A percentile compares a stretch with the other conserved stretches of the same genome.
These are phyloP conservation scores for Malacosoma neustria DNA, from an alignment of 2,888 invertebrate genomes.

Conservation along the genomic window DNA sequence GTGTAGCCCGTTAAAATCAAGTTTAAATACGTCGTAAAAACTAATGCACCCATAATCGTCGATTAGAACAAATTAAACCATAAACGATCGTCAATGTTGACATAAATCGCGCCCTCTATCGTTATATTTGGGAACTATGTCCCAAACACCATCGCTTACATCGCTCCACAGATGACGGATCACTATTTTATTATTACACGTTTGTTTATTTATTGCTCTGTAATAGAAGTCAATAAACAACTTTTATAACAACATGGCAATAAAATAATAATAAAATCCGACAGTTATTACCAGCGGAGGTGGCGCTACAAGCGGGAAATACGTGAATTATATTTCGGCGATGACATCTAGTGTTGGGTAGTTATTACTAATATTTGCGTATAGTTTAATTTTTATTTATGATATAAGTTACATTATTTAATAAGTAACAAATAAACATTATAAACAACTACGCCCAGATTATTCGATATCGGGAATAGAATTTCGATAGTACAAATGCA, in stretches of 20 bases:
- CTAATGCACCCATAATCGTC: slow-evolving; percentile 52
- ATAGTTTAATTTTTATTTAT: no score
- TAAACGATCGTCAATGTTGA: slow-evolving; percentile 43
- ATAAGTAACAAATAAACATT: no score
- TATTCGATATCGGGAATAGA: no score
- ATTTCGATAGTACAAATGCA: no score
- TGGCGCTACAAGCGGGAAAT: slow-evolving; percentile 28
- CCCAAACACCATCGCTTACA: slow-evolving; percentile 52
- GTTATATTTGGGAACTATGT: slow-evolving; percentile 39
- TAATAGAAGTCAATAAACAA: slow-evolving; percentile 61
- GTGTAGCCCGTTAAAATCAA: slow-evolving; percentile 49
- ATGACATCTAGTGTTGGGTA: slow-evolving; percentile 50
- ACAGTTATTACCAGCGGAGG: slow-evolving; percentile 30
- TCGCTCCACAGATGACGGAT: slow-evolving; percentile 50
- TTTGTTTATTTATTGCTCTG: slow-evolving; percentile 57
- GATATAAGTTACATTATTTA: no score
- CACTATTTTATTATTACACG: slow-evolving; percentile 49
- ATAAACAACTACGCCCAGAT: no score
- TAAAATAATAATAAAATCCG: slow-evolving; percentile 51
- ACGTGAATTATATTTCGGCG: slow-evolving; percentile 14
- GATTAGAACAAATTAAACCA: slow-evolving; percentile 51
- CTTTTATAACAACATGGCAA: slow-evolving; percentile 39
- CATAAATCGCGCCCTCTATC: slow-evolving; percentile 62
- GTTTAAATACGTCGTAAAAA: slow-evolving; percentile 54
- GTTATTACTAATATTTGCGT: slow-evolving; percentile 17